These are phyloP conservation scores for Diplodus puntazzo DNA, from an alignment of 2,797 vertebrate genomes.

Conservation along the genomic window DNA sequence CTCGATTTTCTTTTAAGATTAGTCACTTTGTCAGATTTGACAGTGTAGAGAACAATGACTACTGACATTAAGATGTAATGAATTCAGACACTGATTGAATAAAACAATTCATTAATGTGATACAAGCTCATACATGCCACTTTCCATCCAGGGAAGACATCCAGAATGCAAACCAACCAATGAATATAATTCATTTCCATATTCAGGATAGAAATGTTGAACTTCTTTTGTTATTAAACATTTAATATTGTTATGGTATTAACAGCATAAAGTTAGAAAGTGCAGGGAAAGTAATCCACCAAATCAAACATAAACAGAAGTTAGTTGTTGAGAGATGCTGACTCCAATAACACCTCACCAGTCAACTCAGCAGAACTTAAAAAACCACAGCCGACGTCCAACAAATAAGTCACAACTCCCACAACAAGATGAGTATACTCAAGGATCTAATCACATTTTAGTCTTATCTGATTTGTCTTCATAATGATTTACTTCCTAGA, in stretches of 20 bases:
- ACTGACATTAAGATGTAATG: neutral
- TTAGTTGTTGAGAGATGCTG: neutral
- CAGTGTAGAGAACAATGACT: neutral
- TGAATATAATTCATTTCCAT: neutral
- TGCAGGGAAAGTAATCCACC: neutral
- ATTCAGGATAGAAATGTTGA: neutral
- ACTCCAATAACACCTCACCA: conserved; percentile 12
- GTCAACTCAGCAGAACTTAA: conserved; percentile 6
- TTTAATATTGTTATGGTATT: neutral
- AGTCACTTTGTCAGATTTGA: no score
- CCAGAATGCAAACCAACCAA: neutral
- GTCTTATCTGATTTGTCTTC: neutral
- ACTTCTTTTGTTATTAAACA: neutral
- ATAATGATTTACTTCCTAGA: neutral
- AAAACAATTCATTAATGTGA: neutral
- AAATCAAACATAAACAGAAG: neutral
- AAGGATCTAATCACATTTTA: neutral
- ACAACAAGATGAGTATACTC: neutral
- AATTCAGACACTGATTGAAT: conserved; percentile 1
- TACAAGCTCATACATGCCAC: neutral
- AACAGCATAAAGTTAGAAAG: neutral
- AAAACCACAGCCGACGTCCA: neutral
- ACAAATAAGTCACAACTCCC: conserved; percentile 5
- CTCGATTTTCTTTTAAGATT: no score
- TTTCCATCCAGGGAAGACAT: neutral